phyloP scores from a whole-genome alignment of 2,888 invertebrate genomes.

The Cepaea hortensis region DNA sequence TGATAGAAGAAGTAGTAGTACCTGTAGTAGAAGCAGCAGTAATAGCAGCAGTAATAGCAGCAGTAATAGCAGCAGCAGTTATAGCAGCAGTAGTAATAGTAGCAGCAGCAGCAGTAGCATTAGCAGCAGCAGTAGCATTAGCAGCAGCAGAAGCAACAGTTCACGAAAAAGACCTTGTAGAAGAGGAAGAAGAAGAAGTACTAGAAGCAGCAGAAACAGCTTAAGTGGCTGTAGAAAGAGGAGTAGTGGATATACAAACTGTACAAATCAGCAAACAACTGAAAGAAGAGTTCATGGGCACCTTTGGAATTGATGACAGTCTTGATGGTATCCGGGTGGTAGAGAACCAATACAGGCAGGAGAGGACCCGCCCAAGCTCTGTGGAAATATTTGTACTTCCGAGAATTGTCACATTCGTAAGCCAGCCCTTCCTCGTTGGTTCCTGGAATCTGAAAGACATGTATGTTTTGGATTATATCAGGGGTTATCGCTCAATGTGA shows the following conservation, averaged over 20 bases:
- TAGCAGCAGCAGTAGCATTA: neutral
- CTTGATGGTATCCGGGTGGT: slow-evolving; percentile 11
- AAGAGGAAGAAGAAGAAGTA: slow-evolving; percentile 10
- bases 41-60: slow-evolving; percentile 3
- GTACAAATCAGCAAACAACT: neutral
- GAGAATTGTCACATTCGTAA: slow-evolving; percentile 1
- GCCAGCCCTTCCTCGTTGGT: slow-evolving; percentile 10
- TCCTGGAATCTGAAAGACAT: slow-evolving; percentile 1
- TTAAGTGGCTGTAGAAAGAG: slow-evolving; percentile 14
- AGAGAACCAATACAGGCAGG: neutral
- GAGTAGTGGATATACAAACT: neutral
- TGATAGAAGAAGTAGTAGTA: slow-evolving; percentile 6
- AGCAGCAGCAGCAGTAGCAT: neutral
- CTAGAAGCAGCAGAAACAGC: slow-evolving; percentile 16
- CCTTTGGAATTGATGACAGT: neutral
- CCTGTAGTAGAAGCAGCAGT: neutral
- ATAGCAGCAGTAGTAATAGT: slow-evolving; percentile 15
- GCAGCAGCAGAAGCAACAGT: neutral
- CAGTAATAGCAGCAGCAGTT: slow-evolving; percentile 16
- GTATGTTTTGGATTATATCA: no score
- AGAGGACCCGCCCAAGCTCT: slow-evolving; percentile 8
- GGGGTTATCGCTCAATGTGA: no score
- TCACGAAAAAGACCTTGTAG: slow-evolving; percentile 14
- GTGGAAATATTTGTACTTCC: slow-evolving; percentile 20
- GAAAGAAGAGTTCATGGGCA: slow-evolving; percentile 2